A percentile compares a stretch with the other conserved stretches of the same genome.
These are phyloP conservation scores for Protomyctophum bolini DNA, from an alignment of 2,113 vertebrate species.

Conservation along the genomic window DNA sequence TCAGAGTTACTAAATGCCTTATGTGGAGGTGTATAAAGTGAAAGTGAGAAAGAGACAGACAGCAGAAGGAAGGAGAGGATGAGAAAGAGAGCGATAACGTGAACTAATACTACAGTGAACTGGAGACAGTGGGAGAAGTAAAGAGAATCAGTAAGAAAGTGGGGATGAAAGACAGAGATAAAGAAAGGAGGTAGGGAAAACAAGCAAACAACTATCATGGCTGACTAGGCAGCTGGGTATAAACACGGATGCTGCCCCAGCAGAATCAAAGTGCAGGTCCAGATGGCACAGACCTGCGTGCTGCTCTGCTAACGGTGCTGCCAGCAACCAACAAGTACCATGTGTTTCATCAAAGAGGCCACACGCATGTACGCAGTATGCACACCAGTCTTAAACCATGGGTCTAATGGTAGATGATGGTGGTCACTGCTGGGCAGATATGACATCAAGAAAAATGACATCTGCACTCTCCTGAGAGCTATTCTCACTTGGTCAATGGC, in stretches of 20 bases:
- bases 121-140: too few species aligned
- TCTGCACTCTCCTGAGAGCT: too few species aligned
- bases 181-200: too few species aligned
- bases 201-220: constrained; percentile 49
- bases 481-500: too few species aligned
- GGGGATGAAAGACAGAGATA: too few species aligned
- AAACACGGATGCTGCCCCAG: constrained; percentile 44
- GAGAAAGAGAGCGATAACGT: too few species aligned
- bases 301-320: constrained; percentile 42
- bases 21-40: not conserved
- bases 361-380: constrained; percentile 5
- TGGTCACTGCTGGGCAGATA: not conserved
- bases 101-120: too few species aligned
- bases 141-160: too few species aligned
- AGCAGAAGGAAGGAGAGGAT: not conserved
- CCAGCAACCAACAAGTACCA: constrained; percentile 64
- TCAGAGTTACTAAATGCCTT: too few species aligned
- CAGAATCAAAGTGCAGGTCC: constrained; percentile 56
- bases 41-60: not conserved
- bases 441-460: not conserved
- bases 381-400: not conserved
- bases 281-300: constrained; percentile 55
- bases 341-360: constrained; percentile 58
- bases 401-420: not conserved
- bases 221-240: constrained; percentile 53